These are phyloP conservation scores for Aplocera efformata DNA, from an alignment of 2,888 invertebrate genomes.

Conservation along the genomic window DNA sequence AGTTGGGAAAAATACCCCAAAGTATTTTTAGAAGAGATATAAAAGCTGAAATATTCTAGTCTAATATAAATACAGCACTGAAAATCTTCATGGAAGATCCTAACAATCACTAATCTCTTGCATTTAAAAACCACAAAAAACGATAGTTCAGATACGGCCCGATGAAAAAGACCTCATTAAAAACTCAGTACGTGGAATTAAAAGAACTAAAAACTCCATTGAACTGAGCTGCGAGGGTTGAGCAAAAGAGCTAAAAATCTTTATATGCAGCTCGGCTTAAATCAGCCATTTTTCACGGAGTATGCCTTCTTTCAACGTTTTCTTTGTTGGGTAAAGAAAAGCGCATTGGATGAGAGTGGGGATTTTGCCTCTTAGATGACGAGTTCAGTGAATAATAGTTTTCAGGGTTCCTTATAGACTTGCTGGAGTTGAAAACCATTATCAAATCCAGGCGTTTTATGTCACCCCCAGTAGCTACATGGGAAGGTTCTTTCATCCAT, in stretches of 20 bases:
- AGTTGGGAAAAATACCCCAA: no score
- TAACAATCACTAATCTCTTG: no score
- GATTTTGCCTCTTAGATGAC: conserved; percentile 21
- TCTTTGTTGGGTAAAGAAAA: conserved; percentile 41
- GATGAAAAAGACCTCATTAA: conserved; percentile 20
- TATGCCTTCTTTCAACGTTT: conserved; percentile 34
- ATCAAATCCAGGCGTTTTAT: no score
- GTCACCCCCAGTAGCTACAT: no score
- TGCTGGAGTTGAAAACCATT: no score
- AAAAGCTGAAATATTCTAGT: no score
- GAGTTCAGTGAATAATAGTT: conserved; percentile 8
- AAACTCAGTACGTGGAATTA: conserved; percentile 19
- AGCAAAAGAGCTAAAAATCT: conserved; percentile 5
- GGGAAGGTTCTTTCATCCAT: no score
- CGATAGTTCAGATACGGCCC: conserved; percentile 7
- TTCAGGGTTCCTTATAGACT: conserved; percentile 16
- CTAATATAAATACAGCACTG: no score
- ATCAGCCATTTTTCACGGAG: conserved; percentile 41
- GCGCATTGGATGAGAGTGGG: conserved; percentile 24
- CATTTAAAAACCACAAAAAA: neutral
- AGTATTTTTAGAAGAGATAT: no score
- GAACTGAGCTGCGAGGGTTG: conserved; percentile 15
- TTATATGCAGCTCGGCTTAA: conserved; percentile 27
- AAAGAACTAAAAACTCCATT: conserved; percentile 14
- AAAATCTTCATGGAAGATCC: no score